Conservation (phyloP, 2,888 invertebrate genomes). For the Crioceris asparagi region DNA sequence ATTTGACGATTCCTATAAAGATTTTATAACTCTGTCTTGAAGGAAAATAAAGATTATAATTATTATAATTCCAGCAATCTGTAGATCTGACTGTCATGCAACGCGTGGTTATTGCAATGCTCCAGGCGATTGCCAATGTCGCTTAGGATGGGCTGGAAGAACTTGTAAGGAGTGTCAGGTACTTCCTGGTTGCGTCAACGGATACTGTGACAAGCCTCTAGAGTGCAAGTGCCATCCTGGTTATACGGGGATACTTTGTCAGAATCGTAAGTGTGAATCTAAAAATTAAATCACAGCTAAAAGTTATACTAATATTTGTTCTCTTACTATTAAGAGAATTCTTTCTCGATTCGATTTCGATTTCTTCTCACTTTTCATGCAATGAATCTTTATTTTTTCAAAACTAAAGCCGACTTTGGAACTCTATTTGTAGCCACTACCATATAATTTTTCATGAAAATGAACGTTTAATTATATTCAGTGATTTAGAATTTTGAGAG, state of each 20-base stretch:
- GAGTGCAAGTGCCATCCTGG: conserved; percentile 86
- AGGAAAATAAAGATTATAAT: too few relatives aligned
- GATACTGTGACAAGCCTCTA: conserved; percentile 78
- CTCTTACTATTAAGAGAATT: too few relatives aligned
- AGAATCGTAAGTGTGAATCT: conserved; percentile 63
- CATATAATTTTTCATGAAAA: too few relatives aligned
- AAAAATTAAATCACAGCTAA: background rate
- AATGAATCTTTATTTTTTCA: too few relatives aligned
- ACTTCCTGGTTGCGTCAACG: conserved; percentile 83
- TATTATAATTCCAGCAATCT: conserved; percentile 78
- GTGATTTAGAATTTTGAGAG: too few relatives aligned
- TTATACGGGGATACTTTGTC: conserved; percentile 82
- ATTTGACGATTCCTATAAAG: too few relatives aligned
- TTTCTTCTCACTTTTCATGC: too few relatives aligned
- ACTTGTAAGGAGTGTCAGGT: conserved; percentile 80
- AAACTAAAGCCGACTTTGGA: too few relatives aligned
- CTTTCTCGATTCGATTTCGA: too few relatives aligned
- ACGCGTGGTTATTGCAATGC: conserved; percentile 77
- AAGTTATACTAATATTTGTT: background rate
- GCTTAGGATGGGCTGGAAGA: conserved; percentile 82
- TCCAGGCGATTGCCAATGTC: conserved; percentile 81
- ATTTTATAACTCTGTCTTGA: too few relatives aligned
- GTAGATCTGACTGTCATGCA: conserved; percentile 73
- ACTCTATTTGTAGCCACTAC: too few relatives aligned
- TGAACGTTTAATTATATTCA: too few relatives aligned